Percentiles rank a stretch among this genome's conserved stretches.
Evolutionary conservation across 2,113 vertebrate species (phyloP).

Genomic region (Pheucticus melanocephalus): DNA sequence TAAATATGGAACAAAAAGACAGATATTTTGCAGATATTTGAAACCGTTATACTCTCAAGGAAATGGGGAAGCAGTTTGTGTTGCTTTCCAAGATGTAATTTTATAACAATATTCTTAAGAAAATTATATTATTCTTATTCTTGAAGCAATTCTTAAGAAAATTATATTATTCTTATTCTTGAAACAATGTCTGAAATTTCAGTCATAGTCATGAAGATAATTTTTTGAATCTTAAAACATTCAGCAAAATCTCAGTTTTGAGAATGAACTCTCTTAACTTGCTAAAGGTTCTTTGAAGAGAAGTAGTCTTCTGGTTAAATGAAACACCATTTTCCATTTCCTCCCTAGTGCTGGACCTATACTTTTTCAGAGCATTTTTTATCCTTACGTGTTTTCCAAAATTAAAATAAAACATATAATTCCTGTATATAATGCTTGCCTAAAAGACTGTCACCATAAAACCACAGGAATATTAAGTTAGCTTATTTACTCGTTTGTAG

Average conservation of each 20-base stretch:
- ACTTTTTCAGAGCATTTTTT: neutral
- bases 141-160: neutral
- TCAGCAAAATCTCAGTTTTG: neutral
- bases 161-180: neutral
- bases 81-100: neutral
- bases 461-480: conserved; percentile 36
- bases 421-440: neutral
- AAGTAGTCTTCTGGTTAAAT: neutral
- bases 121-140: neutral
- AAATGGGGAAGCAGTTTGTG: neutral
- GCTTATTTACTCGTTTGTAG: conserved; percentile 50
- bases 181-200: neutral
- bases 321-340: neutral
- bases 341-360: neutral
- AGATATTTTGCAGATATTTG: neutral
- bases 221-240: neutral
- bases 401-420: neutral
- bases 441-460: neutral
- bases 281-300: neutral
- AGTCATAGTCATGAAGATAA: neutral
- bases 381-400: neutral
- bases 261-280: neutral
- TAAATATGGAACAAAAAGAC: neutral
- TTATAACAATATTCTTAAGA: neutral
- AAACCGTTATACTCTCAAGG: neutral